Evolutionary conservation across 2,797 vertebrate genomes (phyloP).

Genomic region (Coracias cyanogaster): DNA sequence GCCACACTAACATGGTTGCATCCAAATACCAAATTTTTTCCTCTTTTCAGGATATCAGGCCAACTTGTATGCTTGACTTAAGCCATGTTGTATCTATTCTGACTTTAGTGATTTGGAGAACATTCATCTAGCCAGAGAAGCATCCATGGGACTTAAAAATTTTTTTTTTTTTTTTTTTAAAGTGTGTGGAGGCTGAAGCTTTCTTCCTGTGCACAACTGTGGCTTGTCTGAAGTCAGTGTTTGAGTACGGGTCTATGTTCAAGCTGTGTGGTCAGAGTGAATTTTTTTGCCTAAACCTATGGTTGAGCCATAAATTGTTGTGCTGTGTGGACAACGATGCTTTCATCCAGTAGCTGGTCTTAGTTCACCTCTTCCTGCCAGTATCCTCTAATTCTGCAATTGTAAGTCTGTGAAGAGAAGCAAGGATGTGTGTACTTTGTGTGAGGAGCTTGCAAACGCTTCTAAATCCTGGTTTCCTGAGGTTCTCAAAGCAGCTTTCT

Average conservation of each 20-base stretch:
- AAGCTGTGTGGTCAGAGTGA: not conserved
- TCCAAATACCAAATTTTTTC: not conserved
- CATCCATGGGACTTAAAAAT: not conserved
- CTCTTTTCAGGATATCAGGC: not conserved
- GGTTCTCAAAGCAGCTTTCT: not conserved
- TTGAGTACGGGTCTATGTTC: not conserved
- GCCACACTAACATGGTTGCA: not conserved
- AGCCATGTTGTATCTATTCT: not conserved
- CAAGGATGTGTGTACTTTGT: not conserved
- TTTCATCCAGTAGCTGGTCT: not conserved
- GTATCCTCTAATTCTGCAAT: not conserved
- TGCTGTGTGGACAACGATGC: not conserved
- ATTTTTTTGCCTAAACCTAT: not conserved
- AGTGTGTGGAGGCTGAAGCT: not conserved
- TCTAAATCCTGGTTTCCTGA: not conserved
- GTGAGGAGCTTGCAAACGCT: not conserved
- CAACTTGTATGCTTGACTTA: not conserved
- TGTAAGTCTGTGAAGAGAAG: not conserved
- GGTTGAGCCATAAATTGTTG: not conserved
- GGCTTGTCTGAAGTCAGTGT: not conserved
- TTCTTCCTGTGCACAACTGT: not conserved
- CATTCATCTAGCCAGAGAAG: not conserved
- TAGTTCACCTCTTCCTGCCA: not conserved
- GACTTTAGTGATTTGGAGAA: not conserved
- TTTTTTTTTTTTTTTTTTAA: not conserved